These are phyloP conservation scores for Thymelicus lineola DNA, from an alignment of 2,888 invertebrate genomes.

Conservation along the genomic window DNA sequence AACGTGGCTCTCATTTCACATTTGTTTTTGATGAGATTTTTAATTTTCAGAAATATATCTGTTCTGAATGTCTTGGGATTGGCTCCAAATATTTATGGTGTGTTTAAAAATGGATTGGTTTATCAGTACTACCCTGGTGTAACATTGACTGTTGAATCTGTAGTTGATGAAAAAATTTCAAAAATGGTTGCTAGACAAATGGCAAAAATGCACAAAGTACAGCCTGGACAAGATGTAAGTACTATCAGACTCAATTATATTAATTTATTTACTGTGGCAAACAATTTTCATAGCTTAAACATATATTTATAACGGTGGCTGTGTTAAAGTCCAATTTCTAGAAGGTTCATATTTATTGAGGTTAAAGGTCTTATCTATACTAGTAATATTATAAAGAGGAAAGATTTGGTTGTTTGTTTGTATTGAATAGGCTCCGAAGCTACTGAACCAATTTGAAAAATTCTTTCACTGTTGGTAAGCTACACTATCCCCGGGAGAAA, in stretches of 20 bases:
- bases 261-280: not conserved
- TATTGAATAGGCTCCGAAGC: no score
- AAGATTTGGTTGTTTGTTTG: no score
- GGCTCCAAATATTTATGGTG: constrained; percentile 94
- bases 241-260: not conserved
- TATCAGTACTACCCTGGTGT: constrained; percentile 95
- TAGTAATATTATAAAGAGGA: no score
- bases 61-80: constrained; percentile 87
- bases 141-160: constrained; percentile 88
- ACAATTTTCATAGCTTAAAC: no score
- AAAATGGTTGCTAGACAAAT: constrained; percentile 91
- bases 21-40: not conserved
- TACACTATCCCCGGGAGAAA: no score
- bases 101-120: constrained; percentile 96
- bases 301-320: no score
- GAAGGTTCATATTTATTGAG: no score
- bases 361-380: no score
- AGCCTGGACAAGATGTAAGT: constrained; percentile 70
- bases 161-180: constrained; percentile 88
- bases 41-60: constrained; percentile 70
- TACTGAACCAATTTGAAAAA: no score
- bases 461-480: no score
- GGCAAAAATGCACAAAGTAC: constrained; percentile 92
- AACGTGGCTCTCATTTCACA: no score
- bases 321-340: no score